These are phyloP conservation scores for Plectropomus leopardus DNA, from an alignment of 2,113 vertebrate genomes.

Conservation along the genomic window DNA sequence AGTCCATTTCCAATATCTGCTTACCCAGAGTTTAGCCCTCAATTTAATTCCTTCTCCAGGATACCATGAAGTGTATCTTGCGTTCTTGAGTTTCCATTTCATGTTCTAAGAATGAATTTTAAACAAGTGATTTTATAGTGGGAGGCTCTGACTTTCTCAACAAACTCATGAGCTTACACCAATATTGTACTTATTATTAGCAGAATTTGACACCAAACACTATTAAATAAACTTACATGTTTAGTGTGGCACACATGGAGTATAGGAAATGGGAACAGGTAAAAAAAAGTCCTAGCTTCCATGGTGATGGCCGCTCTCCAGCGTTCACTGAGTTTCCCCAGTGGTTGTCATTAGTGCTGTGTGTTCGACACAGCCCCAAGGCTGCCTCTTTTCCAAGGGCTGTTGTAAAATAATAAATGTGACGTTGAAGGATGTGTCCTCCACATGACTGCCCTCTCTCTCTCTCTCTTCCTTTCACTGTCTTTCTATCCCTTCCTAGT, in stretches of 20 bases:
- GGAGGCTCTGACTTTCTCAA: not conserved
- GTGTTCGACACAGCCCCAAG: constrained; percentile 54
- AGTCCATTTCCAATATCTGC: constrained; percentile 34
- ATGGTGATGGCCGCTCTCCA: constrained; percentile 46
- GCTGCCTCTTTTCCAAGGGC: constrained; percentile 64
- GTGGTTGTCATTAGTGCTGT: constrained; percentile 60
- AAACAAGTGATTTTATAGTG: not conserved
- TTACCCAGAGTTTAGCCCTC: not conserved
- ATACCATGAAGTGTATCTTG: not conserved
- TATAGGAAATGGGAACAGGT: constrained; percentile 32
- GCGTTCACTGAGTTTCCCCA: constrained; percentile 53
- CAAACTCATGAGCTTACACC: not conserved
- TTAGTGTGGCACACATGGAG: constrained; percentile 1
- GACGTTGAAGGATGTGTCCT: constrained; percentile 78
- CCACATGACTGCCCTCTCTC: constrained; percentile 61
- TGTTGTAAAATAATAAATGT: constrained; percentile 80
- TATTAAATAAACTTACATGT: not conserved
- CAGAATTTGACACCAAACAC: not conserved
- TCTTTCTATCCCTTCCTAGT: constrained; percentile 23
- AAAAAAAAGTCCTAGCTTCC: constrained; percentile 42
- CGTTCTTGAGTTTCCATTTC: constrained; percentile 1
- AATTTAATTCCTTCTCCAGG: constrained; percentile 17
- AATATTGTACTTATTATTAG: no score
- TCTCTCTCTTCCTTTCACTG: constrained; percentile 17
- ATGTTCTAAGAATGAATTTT: not conserved